Percentiles rank a stretch among this genome's conserved stretches.
Conservation (phyloP, 2,113 vertebrate genomes). For the Camelus bactrianus region DNA sequence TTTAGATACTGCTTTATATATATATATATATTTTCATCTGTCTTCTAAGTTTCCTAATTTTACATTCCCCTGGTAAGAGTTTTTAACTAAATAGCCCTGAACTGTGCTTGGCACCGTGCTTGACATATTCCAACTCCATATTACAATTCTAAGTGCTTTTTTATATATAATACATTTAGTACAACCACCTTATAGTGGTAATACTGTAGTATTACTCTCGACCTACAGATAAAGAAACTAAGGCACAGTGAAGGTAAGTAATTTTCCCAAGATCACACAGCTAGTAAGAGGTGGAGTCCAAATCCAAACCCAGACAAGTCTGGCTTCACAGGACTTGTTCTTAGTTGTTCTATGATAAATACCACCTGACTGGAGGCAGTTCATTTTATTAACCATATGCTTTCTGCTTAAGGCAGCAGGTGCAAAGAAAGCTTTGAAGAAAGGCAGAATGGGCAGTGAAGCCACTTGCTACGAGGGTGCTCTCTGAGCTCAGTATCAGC, state of each 20-base stretch:
- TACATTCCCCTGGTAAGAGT: background rate
- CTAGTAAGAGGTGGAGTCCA: background rate
- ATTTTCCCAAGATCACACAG: background rate
- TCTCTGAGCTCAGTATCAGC: background rate
- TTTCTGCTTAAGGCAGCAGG: background rate
- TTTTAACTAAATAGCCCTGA: background rate
- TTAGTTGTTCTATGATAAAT: background rate
- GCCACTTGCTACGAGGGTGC: background rate
- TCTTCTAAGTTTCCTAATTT: background rate
- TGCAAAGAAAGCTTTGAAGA: background rate
- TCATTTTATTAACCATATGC: background rate
- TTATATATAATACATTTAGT: background rate
- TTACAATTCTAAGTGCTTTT: background rate
- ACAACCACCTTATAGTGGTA: background rate
- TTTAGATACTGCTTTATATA: background rate
- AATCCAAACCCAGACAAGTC: background rate
- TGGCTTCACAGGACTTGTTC: background rate
- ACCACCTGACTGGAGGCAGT: background rate
- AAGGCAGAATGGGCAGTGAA: background rate
- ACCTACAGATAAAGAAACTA: background rate
- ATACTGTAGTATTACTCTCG: background rate
- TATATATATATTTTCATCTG: background rate
- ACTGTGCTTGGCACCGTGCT: background rate
- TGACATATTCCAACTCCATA: too few relatives aligned
- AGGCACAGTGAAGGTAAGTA: background rate